A percentile compares a stretch with the other conserved stretches of the same genome.
Evolutionary conservation across 2,113 vertebrate species (phyloP).

Genomic region (Bostrychus sinensis): DNA sequence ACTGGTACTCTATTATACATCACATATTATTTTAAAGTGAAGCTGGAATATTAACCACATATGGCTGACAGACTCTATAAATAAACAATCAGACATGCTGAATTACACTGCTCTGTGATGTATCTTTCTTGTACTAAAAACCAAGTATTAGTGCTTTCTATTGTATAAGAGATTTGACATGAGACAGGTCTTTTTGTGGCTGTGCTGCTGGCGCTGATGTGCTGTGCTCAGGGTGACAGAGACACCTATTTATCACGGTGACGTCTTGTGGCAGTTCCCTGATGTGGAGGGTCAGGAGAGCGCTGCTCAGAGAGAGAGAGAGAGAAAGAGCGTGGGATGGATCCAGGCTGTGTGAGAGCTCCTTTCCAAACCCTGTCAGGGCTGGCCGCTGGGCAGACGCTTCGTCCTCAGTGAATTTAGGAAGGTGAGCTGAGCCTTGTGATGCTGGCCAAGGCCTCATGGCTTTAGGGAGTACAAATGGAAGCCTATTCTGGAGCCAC

Average conservation of each 20-base stretch:
- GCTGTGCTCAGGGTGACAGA: conserved; percentile 33
- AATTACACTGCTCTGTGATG: neutral
- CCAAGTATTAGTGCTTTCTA: neutral
- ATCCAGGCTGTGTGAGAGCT: no score
- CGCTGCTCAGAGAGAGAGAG: conserved; percentile 24
- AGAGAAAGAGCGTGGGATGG: no score
- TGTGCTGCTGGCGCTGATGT: conserved; percentile 13
- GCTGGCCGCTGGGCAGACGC: conserved; percentile 28
- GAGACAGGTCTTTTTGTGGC: neutral
- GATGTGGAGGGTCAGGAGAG: conserved; percentile 45
- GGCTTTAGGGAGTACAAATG: conserved; percentile 47
- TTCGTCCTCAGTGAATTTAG: conserved; percentile 49
- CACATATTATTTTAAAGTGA: neutral
- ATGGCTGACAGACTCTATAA: conserved; percentile 2
- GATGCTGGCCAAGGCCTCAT: conserved; percentile 26
- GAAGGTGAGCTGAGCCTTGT: conserved; percentile 55
- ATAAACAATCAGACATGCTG: neutral
- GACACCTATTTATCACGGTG: conserved; percentile 64
- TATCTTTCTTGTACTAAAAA: conserved; percentile 8
- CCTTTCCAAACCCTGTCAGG: conserved; percentile 31
- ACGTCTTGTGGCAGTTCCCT: conserved; percentile 48
- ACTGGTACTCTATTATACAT: conserved; percentile 7
- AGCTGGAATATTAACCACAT: neutral
- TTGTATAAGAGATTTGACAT: neutral
- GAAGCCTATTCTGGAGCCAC: conserved; percentile 53